A percentile compares a stretch with the other conserved stretches of the same genome.
Conservation (phyloP, 2,888 invertebrate genomes). For the Amiota minor region DNA sequence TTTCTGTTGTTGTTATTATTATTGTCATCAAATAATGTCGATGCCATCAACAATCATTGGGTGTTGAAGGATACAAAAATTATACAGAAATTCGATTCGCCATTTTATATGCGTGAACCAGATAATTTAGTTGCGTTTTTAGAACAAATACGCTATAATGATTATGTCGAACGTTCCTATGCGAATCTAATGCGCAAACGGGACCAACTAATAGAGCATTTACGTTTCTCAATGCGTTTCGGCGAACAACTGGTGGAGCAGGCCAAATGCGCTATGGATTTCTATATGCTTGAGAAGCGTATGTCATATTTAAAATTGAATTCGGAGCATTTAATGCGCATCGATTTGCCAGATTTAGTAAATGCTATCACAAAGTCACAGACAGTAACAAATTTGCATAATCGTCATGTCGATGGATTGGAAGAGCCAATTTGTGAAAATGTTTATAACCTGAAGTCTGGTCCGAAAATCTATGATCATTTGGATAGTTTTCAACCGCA, state of each 20-base stretch:
- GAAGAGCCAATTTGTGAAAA: conserved; percentile 59
- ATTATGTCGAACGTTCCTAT: conserved; percentile 68
- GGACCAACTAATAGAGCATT: conserved; percentile 69
- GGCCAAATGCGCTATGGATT: conserved; percentile 69
- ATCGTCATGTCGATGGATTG: conserved; percentile 10
- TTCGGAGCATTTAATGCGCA: conserved; percentile 66
- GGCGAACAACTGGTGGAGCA: conserved; percentile 70
- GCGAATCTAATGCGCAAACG: conserved; percentile 66
- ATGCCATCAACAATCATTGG: conserved; percentile 64
- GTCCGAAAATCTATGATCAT: conserved; percentile 66
- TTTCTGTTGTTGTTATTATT: no score
- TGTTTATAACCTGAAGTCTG: conserved; percentile 51
- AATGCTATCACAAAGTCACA: neutral
- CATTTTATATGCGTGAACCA: conserved; percentile 70
- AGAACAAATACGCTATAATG: conserved; percentile 70
- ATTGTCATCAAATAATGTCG: neutral
- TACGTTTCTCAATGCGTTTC: conserved; percentile 68
- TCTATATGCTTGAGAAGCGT: conserved; percentile 63
- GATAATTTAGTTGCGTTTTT: conserved; percentile 70
- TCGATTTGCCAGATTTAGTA: conserved; percentile 62
- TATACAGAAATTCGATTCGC: conserved; percentile 70
- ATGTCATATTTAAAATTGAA: conserved; percentile 63
- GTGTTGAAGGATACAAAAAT: conserved; percentile 69
- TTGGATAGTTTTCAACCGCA: conserved; percentile 63
- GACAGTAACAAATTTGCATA: neutral